These are phyloP conservation scores for Sialia sialis DNA, from an alignment of 2,113 vertebrate species.

Conservation along the genomic window DNA sequence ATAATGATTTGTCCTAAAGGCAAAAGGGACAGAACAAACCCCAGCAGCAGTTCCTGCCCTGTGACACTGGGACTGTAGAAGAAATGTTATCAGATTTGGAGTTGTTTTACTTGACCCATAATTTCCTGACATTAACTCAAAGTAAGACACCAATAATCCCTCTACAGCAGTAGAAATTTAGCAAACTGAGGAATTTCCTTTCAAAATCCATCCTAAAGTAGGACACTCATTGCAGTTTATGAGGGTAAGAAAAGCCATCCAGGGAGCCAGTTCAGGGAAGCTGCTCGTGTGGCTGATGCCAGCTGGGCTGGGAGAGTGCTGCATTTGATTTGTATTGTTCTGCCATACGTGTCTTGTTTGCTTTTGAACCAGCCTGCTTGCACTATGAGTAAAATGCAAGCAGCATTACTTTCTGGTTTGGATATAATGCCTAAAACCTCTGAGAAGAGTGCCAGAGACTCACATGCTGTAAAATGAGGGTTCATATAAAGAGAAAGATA, in stretches of 20 bases:
- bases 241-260: background rate
- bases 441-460: background rate
- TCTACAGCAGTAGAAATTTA: background rate
- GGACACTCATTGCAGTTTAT: background rate
- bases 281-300: background rate
- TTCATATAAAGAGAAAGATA: background rate
- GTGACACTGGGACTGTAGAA: background rate
- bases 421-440: background rate
- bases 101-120: background rate
- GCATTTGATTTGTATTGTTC: background rate
- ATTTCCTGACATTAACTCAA: background rate
- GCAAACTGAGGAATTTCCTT: background rate
- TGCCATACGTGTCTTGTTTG: background rate
- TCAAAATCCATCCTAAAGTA: background rate
- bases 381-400: background rate
- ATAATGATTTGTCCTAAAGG: background rate
- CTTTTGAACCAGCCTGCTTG: background rate
- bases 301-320: background rate
- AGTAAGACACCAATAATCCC: background rate
- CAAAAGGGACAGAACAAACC: background rate
- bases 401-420: background rate
- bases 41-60: background rate
- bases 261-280: background rate
- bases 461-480: background rate
- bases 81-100: background rate